Evolutionary conservation across 2,113 vertebrate species (phyloP).

Genomic region (Megaceryle maxima): DNA sequence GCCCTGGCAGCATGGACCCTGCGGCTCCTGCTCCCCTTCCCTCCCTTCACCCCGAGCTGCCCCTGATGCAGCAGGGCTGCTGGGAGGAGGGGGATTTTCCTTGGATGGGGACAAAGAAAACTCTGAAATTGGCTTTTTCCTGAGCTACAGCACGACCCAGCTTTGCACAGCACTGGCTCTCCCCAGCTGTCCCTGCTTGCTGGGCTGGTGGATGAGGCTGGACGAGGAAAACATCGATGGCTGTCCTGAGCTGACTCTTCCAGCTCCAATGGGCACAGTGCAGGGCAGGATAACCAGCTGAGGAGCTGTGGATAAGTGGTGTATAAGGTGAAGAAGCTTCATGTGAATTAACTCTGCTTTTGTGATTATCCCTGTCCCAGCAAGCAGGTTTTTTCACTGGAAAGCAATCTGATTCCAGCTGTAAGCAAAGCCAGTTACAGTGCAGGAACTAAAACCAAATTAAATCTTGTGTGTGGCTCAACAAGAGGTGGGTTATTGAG

Average conservation of each 20-base stretch:
- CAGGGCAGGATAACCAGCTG: background rate
- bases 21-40: background rate
- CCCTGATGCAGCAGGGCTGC: background rate
- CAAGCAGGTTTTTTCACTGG: background rate
- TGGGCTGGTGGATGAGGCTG: background rate
- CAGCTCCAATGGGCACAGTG: background rate
- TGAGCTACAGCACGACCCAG: background rate
- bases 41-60: background rate
- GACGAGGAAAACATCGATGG: background rate
- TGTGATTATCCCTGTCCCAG: conserved; percentile 3
- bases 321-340: background rate
- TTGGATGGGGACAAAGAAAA: background rate
- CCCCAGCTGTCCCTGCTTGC: background rate
- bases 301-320: background rate
- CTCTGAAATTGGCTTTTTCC: background rate
- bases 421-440: conserved; percentile 52
- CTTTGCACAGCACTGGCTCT: background rate
- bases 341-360: conserved; percentile 1
- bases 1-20: no score
- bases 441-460: conserved; percentile 46
- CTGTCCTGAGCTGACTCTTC: background rate
- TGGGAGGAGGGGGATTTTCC: background rate
- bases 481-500: conserved; percentile 35
- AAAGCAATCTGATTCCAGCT: conserved; percentile 52
- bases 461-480: conserved; percentile 47